A percentile compares a stretch with the other conserved stretches of the same genome.
phyloP scores from a whole-genome alignment of 2,888 invertebrate species.

The Lycaena phlaeas region DNA sequence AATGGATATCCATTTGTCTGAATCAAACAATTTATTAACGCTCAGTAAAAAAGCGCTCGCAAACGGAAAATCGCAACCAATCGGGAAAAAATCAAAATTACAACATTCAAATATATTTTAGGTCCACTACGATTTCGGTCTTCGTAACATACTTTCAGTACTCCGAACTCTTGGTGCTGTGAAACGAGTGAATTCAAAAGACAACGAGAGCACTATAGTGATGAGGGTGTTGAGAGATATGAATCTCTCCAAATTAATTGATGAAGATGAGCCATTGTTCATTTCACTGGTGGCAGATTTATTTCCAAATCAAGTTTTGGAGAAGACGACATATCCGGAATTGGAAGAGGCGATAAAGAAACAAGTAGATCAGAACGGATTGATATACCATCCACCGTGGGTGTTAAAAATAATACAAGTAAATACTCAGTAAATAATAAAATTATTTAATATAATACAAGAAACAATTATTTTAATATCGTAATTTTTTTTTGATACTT shows the following conservation, averaged over 20 bases:
- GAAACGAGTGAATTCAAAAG: constrained; percentile 91
- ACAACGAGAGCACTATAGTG: constrained; percentile 95
- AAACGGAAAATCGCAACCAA: too few species aligned
- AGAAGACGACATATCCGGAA: constrained; percentile 91
- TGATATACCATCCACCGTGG: constrained; percentile 96
- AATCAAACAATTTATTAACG: too few species aligned
- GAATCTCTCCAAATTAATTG: constrained; percentile 97
- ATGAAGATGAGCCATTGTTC: constrained; percentile 98
- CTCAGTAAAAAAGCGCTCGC: too few species aligned
- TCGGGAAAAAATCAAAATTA: too few species aligned
- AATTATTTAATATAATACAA: too few species aligned
- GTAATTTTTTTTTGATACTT: too few species aligned
- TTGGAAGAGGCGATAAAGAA: constrained; percentile 89
- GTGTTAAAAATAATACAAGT: constrained; percentile 93
- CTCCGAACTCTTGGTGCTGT: constrained; percentile 92
- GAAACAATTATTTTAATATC: too few species aligned
- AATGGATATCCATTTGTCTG: too few species aligned
- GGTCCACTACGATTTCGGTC: constrained; percentile 98
- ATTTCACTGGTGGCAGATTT: constrained; percentile 95
- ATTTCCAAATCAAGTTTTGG: constrained; percentile 94
- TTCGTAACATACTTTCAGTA: constrained; percentile 95
- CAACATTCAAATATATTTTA: too few species aligned
- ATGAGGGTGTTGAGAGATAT: constrained; percentile 98
- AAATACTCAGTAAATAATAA: constrained; percentile 12
- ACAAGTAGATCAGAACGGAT: constrained; percentile 84